Conservation (phyloP, 1,140 invertebrate species). For the Brachionus angularis region DNA sequence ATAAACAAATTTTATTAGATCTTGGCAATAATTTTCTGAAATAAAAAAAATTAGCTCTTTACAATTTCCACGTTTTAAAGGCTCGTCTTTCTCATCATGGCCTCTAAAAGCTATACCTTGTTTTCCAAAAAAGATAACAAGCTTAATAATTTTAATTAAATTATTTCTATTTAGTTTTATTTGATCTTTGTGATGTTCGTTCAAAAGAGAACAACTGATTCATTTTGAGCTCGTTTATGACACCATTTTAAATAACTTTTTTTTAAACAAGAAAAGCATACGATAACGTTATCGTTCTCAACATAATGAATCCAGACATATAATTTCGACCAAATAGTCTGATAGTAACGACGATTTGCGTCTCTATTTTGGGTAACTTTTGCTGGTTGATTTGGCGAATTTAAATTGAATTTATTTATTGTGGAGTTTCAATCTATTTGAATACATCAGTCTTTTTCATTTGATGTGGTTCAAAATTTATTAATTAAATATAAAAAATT, state of each 20-base stretch:
- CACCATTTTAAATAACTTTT: neutral
- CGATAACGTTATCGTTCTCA: no score
- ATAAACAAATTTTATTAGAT: neutral
- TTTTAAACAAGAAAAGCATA: no score
- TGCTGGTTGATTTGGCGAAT: no score
- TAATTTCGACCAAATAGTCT: no score
- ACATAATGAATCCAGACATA: no score
- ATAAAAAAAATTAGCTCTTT: neutral
- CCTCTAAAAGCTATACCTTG: conserved; percentile 20
- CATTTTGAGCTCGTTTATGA: neutral
- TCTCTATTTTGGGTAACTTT: no score
- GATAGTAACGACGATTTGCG: no score
- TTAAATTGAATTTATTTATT: no score
- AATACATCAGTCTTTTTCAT: no score
- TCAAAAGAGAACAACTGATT: neutral
- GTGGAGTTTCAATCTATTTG: no score
- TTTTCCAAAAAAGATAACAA: neutral
- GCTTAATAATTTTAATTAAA: conserved; percentile 17
- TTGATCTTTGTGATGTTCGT: neutral
- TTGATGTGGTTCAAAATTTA: no score
- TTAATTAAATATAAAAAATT: no score
- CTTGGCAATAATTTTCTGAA: neutral
- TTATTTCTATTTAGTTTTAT: neutral
- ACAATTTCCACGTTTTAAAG: conserved; percentile 12
- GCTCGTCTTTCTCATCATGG: neutral